Conservation (phyloP, 2,888 invertebrate species). For the Diachrysia chrysitis region DNA sequence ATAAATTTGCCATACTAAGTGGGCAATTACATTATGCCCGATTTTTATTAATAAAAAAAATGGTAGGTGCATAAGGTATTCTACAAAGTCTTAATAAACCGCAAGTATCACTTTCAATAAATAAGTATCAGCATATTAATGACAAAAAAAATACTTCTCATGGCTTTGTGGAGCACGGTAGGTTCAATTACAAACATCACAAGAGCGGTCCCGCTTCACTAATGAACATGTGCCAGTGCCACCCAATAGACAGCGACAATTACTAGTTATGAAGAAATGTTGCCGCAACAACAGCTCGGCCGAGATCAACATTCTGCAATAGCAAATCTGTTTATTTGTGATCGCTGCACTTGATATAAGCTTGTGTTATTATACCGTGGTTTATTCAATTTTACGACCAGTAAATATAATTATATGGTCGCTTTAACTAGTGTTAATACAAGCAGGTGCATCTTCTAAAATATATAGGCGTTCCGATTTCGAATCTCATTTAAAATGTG, state of each 20-base stretch:
- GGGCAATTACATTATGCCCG: too few species aligned
- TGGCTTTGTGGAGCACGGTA: not conserved
- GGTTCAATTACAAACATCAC: not conserved
- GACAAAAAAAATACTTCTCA: not conserved
- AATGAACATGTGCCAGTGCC: constrained; percentile 5
- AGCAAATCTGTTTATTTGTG: constrained; percentile 5
- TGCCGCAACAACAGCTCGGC: constrained; percentile 1
- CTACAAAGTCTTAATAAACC: not conserved
- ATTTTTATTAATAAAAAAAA: too few species aligned
- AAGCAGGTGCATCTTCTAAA: too few species aligned
- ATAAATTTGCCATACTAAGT: too few species aligned
- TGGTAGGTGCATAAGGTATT: not conserved
- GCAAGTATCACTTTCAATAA: not conserved
- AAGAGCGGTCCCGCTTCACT: not conserved
- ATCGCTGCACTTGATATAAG: not conserved
- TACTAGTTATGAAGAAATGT: constrained; percentile 7
- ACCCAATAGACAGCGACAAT: not conserved
- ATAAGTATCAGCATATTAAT: not conserved
- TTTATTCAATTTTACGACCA: not conserved
- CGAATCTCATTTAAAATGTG: too few species aligned
- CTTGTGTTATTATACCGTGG: not conserved
- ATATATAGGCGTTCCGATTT: too few species aligned
- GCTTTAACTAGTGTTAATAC: too few species aligned
- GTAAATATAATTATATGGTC: too few species aligned
- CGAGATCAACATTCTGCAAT: constrained; percentile 5